These are phyloP conservation scores for Hemicentrotus pulcherrimus DNA, from an alignment of 35 echinoderm and acorn worm genomes.

Conservation along the genomic window DNA sequence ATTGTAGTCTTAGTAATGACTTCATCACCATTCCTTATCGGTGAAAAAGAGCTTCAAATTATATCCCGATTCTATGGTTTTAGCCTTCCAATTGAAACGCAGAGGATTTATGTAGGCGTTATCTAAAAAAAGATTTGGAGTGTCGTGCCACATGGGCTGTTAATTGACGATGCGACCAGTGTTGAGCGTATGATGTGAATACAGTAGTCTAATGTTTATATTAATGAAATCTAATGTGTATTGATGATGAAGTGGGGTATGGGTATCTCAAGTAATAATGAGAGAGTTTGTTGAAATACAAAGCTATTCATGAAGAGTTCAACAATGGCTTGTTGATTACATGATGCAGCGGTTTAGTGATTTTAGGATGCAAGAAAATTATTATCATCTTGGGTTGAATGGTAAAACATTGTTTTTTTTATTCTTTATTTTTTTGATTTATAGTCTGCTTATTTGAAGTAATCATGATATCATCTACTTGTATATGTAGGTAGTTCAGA, in stretches of 20 bases:
- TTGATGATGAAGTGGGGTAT: not conserved
- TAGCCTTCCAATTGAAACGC: not conserved
- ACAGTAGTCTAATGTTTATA: not conserved
- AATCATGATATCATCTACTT: not conserved
- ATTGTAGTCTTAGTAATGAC: not conserved
- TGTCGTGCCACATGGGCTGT: not conserved
- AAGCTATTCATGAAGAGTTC: not conserved
- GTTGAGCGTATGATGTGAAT: not conserved
- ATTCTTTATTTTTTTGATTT: not conserved
- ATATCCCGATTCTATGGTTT: not conserved
- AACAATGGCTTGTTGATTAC: not conserved
- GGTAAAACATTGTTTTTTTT: not conserved
- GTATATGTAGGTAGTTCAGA: not conserved
- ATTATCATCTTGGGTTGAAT: not conserved
- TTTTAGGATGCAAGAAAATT: too few species aligned
- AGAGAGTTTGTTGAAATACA: not conserved
- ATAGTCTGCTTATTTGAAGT: not conserved
- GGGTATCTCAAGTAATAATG: not conserved
- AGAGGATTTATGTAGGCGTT: not conserved
- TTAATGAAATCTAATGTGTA: not conserved
- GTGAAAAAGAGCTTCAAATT: not conserved
- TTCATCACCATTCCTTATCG: not conserved
- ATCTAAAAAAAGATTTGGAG: not conserved
- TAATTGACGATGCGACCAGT: not conserved
- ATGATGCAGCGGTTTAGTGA: not conserved